phyloP scores from a whole-genome alignment of 2,888 invertebrate genomes.

The Apotomis capreana region DNA sequence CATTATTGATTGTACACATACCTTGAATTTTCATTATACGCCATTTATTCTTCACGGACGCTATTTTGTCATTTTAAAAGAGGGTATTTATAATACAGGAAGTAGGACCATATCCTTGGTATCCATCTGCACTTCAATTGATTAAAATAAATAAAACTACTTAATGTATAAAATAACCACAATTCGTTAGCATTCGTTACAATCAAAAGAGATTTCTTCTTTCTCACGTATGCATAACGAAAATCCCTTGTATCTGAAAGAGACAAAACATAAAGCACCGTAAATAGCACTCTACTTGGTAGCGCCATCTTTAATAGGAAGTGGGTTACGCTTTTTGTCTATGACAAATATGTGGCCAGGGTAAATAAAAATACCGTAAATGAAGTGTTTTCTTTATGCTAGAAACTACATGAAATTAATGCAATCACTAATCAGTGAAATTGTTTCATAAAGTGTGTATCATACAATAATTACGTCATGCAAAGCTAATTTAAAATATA shows the following conservation, averaged over 20 bases:
- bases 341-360: slow-evolving; percentile 56
- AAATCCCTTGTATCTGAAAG: slow-evolving; percentile 51
- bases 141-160: slow-evolving; percentile 68
- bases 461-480: too few species aligned
- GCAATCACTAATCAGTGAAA: too few species aligned
- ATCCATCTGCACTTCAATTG: slow-evolving; percentile 63
- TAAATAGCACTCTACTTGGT: slow-evolving; percentile 61
- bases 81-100: slow-evolving; percentile 30
- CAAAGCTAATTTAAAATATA: too few species aligned
- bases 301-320: slow-evolving; percentile 67
- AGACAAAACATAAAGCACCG: slow-evolving; percentile 57
- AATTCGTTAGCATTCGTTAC: slow-evolving; percentile 81
- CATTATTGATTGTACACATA: slow-evolving; percentile 79
- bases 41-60: slow-evolving; percentile 55
- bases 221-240: slow-evolving; percentile 51
- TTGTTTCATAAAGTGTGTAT: too few species aligned
- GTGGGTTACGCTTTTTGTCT: slow-evolving; percentile 54
- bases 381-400: neutral
- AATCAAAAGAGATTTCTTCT: slow-evolving; percentile 68
- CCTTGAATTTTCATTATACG: slow-evolving; percentile 72
- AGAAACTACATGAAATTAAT: too few species aligned
- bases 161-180: slow-evolving; percentile 68
- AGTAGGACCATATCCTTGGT: slow-evolving; percentile 28
- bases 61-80: slow-evolving; percentile 29
- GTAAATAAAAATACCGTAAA: slow-evolving; percentile 32